phyloP scores from a whole-genome alignment of 2,888 invertebrate species.

The Flexamia atlantica region DNA sequence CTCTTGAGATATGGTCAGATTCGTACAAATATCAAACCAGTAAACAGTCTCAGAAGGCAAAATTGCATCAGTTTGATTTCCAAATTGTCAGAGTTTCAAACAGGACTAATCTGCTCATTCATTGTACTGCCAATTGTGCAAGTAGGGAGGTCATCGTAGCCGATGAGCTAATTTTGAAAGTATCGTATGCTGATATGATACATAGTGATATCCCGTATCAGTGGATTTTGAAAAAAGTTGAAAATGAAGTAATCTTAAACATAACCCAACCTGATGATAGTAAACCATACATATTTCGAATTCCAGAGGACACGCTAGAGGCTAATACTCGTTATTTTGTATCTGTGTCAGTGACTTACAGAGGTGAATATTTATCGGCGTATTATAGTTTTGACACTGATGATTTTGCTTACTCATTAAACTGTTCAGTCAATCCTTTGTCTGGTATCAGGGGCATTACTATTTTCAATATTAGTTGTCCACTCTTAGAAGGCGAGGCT shows the following conservation, averaged over 20 bases:
- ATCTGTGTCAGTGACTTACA: too few relatives aligned
- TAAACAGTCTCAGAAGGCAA: too few relatives aligned
- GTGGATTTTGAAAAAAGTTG: background rate
- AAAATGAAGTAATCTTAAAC: background rate
- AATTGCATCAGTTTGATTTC: too few relatives aligned
- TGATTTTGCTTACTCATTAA: too few relatives aligned
- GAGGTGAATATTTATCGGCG: background rate
- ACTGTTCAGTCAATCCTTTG: too few relatives aligned
- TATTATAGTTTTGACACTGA: slow-evolving; percentile 6
- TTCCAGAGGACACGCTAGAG: slow-evolving; percentile 2
- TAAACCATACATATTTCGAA: background rate
- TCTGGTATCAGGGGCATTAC: too few relatives aligned
- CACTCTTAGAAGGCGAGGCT: background rate
- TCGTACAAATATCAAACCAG: too few relatives aligned
- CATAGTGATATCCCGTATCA: background rate
- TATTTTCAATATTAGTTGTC: background rate
- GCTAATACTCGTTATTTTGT: background rate
- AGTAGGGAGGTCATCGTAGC: background rate
- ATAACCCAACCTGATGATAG: background rate
- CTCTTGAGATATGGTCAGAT: too few relatives aligned
- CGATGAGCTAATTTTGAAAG: background rate
- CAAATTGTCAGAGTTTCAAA: too few relatives aligned
- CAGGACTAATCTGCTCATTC: too few relatives aligned
- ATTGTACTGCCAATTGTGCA: background rate
- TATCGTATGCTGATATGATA: background rate